Conservation (phyloP, 2,113 vertebrate genomes). For the Tautogolabrus adspersus region DNA sequence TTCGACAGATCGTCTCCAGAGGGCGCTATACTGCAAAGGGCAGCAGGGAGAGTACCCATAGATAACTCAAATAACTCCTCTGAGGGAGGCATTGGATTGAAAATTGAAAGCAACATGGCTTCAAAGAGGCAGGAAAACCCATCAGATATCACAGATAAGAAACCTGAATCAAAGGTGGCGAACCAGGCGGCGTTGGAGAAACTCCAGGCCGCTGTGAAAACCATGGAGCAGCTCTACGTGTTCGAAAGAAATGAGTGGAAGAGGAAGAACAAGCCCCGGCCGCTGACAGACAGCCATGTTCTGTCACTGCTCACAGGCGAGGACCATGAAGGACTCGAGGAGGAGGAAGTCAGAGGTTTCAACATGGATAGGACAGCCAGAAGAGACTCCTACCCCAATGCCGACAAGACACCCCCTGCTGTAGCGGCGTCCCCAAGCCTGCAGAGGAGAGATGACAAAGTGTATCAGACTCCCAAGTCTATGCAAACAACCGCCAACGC, state of each 20-base stretch:
- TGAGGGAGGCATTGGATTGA: conserved; percentile 78
- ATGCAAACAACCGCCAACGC: conserved; percentile 23
- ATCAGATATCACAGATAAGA: conserved; percentile 78
- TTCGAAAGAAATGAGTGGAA: conserved; percentile 94
- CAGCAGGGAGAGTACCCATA: conserved; percentile 80
- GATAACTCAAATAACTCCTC: conserved; percentile 73
- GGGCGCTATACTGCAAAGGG: conserved; percentile 80
- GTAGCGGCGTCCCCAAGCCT: conserved; percentile 33
- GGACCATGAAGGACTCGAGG: conserved; percentile 51
- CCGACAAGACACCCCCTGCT: conserved; percentile 73
- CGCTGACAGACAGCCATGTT: conserved; percentile 89
- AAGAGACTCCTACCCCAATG: conserved; percentile 72
- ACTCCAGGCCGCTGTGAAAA: conserved; percentile 93
- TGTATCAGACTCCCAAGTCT: conserved; percentile 4
- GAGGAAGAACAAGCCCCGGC: conserved; percentile 85
- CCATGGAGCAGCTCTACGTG: conserved; percentile 96
- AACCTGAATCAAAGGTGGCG: conserved; percentile 69
- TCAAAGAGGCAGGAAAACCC: conserved; percentile 81
- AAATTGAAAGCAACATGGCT: conserved; percentile 81
- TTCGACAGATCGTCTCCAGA: conserved; percentile 76
- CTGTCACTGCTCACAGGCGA: conserved; percentile 88
- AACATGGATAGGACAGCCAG: conserved; percentile 59
- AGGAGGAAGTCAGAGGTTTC: conserved; percentile 16
- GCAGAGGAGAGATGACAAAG: conserved; percentile 55
- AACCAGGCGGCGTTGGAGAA: conserved; percentile 89